Evolutionary conservation across 2,888 invertebrate genomes (phyloP).

Genomic region (Timandra comae): DNA sequence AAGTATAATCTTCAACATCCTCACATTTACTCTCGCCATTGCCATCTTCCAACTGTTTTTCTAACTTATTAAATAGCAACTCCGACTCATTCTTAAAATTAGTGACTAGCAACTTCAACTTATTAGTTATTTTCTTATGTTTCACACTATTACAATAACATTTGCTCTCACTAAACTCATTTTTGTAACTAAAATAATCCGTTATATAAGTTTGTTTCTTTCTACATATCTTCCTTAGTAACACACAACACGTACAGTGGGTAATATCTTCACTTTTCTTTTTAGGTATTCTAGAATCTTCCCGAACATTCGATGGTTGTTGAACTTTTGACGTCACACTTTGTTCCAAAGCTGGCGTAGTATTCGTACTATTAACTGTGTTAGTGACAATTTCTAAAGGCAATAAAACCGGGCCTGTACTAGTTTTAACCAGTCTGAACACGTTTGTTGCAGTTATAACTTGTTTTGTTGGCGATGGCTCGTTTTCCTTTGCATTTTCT

Average conservation of each 20-base stretch:
- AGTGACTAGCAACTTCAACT: slow-evolving; percentile 41
- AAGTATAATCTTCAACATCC: slow-evolving; percentile 13
- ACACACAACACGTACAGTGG: slow-evolving; percentile 54
- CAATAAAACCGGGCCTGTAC: slow-evolving; percentile 33
- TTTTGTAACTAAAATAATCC: slow-evolving; percentile 40
- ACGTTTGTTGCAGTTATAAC: slow-evolving; percentile 17
- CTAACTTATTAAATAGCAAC: slow-evolving; percentile 27
- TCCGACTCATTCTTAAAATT: slow-evolving; percentile 33
- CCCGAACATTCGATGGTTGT: no score
- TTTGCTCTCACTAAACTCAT: slow-evolving; percentile 1
- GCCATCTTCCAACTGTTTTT: slow-evolving; percentile 23
- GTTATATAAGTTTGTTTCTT: slow-evolving; percentile 41
- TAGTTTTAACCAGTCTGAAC: slow-evolving; percentile 39
- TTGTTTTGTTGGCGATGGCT: no score
- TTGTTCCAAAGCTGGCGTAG: slow-evolving; percentile 21
- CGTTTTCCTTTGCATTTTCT: no score
- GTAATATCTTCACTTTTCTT: no score
- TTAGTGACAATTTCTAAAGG: slow-evolving; percentile 31
- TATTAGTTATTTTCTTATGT: slow-evolving; percentile 45
- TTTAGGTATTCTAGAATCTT: no score
- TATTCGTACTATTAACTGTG: slow-evolving; percentile 23
- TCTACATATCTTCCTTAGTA: slow-evolving; percentile 42
- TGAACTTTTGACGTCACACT: no score
- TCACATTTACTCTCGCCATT: slow-evolving; percentile 5
- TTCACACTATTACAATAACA: slow-evolving; percentile 44